Base-by-base conservation (phyloP, 2,888 invertebrate genomes). In the Hyppa rectilinea region DNA sequence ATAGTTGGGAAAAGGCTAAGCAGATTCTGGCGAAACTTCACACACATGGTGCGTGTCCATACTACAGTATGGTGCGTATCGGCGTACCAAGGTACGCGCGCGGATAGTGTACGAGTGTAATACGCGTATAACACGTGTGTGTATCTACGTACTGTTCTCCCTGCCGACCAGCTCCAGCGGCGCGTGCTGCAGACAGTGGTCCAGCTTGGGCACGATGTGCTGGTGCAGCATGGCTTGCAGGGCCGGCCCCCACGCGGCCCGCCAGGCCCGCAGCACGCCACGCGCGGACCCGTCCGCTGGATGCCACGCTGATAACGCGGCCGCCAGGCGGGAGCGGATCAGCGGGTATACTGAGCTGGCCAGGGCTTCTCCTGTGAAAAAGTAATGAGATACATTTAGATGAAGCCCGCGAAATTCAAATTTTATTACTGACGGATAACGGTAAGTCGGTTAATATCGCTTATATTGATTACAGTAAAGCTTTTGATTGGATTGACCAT, bases 271-370 rank as follows among this genome's bases (percentile, higher is more conserved):
- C 36, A 99, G 96, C 96, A 99, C 98, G 34, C 98, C 97, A 81
- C 98, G 97, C 0, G 99, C 99, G 0, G 99, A 99, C 49, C 97
- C 96, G 95, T 99, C 99, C 0, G 98, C 98, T 0, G 99, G 99
- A 94, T 99, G 98, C 99, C 99, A 99, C 65, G 97, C 98, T n/a
- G 97, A 96, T 77, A 99, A 96, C 17, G 99, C 99, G 47, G 97
- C 96, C 40, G 98, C 98, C 61, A 99, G 96, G 89, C 99, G 99
- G 63, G 99, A 98, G 55, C 99, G 97, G 85, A 99, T 99, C 53
- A 98, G 97, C 1, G 99, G 98, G 95, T 99, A 99, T 45, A 99
- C 97, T 0, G 95, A 93, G 0, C 95, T 94, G 34, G 96, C 96
- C 61, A 97, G 91, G 31, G 96, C 95, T 0, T 88, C 86, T 0